Evolutionary conservation across 2,797 vertebrate genomes (phyloP).

Genomic region (Melanotaenia maccullochi): DNA sequence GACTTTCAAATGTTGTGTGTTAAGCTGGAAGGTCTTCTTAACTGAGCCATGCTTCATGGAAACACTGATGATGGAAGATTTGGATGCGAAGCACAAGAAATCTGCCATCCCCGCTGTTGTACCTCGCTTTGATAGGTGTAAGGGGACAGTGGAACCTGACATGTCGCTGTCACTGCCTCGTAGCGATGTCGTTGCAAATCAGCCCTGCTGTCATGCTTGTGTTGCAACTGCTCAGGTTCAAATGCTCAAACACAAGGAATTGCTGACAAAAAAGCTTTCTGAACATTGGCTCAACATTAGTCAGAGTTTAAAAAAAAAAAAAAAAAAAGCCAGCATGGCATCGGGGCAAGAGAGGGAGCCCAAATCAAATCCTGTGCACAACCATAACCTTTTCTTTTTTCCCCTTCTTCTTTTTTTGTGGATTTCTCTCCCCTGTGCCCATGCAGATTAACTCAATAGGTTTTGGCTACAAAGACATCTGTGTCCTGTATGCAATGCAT

Average conservation of each 20-base stretch:
- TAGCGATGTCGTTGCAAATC: slow-evolving; percentile 72
- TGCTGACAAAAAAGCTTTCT: slow-evolving; percentile 72
- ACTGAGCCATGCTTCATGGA: slow-evolving; percentile 33
- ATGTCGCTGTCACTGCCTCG: slow-evolving; percentile 60
- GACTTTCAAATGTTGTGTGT: slow-evolving; percentile 55
- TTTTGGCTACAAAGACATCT: slow-evolving; percentile 60
- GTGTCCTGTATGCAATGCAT: slow-evolving; percentile 58
- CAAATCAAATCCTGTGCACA: slow-evolving; percentile 65
- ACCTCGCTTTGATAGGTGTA: slow-evolving; percentile 55
- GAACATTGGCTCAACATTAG: slow-evolving; percentile 72
- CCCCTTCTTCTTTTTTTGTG: slow-evolving; percentile 18
- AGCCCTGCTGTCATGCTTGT: slow-evolving; percentile 52
- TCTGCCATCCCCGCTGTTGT: slow-evolving; percentile 51
- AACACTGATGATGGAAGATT: slow-evolving; percentile 48
- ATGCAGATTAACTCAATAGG: slow-evolving; percentile 66
- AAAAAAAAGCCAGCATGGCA: slow-evolving; percentile 69
- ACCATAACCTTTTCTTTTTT: slow-evolving; percentile 52
- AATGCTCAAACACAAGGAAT: slow-evolving; percentile 50
- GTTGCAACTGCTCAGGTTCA: slow-evolving; percentile 58
- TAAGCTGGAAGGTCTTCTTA: slow-evolving; percentile 15
- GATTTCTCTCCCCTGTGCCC: slow-evolving; percentile 57
- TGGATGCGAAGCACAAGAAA: slow-evolving; percentile 40
- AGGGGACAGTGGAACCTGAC: slow-evolving; percentile 50
- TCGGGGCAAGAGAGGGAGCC: slow-evolving; percentile 48
- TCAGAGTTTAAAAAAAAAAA: slow-evolving; percentile 66